Evolutionary conservation across 2,113 vertebrate genomes (phyloP).

Genomic region (Xenopus borealis): DNA sequence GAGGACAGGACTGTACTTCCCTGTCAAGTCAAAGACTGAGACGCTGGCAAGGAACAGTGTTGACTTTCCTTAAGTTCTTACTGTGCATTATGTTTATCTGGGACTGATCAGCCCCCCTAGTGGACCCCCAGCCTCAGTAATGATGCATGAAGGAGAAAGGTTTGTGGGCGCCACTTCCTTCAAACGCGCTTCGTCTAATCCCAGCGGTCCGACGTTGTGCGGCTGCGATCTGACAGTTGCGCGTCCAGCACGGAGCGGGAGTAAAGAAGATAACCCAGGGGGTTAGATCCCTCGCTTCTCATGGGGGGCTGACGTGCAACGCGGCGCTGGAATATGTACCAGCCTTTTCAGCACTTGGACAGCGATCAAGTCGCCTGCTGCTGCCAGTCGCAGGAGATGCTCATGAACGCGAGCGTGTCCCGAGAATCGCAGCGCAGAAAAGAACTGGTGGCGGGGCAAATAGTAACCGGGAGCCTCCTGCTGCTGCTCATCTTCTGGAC

Average conservation of each 20-base stretch:
- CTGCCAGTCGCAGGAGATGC: constrained; percentile 22
- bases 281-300: not conserved
- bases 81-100: not conserved
- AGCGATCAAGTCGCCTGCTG: not conserved
- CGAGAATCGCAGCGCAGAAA: constrained; percentile 14
- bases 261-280: constrained; percentile 5
- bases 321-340: constrained; percentile 3
- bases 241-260: not conserved
- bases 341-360: not conserved
- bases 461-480: constrained; percentile 77
- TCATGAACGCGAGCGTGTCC: constrained; percentile 18
- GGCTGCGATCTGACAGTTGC: not conserved
- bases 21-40: not conserved
- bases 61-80: too few relatives aligned
- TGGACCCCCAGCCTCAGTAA: constrained; percentile 8
- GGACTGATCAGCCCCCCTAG: not conserved
- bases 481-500: constrained; percentile 88
- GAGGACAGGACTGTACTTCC: too few relatives aligned
- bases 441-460: constrained; percentile 56
- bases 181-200: not conserved
- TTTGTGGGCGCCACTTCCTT: not conserved
- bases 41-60: too few relatives aligned
- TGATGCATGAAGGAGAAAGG: constrained; percentile 20
- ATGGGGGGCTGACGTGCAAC: constrained; percentile 13
- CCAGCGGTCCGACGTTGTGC: constrained; percentile 11